A percentile compares a stretch with the other conserved stretches of the same genome.
Evolutionary conservation across 2,888 invertebrate genomes (phyloP).

Genomic region (Dexiosoma caninum): DNA sequence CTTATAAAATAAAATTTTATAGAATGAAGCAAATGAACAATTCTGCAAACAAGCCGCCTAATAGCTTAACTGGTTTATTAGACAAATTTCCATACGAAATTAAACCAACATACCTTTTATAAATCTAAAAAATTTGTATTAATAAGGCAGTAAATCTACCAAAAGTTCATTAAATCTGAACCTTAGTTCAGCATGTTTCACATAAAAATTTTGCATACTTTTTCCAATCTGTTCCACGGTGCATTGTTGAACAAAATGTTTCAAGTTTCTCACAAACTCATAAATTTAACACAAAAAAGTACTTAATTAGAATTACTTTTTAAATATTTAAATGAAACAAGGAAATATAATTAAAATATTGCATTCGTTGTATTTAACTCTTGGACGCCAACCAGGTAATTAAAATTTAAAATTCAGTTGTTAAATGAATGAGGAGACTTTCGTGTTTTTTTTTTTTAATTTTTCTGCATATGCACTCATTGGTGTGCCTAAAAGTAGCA

Average conservation of each 20-base stretch:
- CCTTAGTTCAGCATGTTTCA: no score
- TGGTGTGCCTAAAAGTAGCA: background rate
- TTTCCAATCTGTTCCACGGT: background rate
- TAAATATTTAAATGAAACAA: constrained; percentile 41
- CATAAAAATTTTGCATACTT: no score
- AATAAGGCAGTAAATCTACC: no score
- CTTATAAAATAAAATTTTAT: no score
- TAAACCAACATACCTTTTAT: no score
- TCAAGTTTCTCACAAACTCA: background rate
- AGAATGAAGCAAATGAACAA: no score
- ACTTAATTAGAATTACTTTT: constrained; percentile 28
- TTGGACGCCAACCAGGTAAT: background rate
- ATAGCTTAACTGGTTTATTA: no score
- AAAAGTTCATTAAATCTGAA: no score
- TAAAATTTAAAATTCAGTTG: constrained; percentile 15
- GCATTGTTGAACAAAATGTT: background rate
- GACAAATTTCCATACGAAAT: no score
- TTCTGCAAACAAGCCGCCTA: no score
- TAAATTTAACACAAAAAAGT: background rate
- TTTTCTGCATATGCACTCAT: background rate
- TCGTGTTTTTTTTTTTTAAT: background rate
- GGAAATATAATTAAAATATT: constrained; percentile 35
- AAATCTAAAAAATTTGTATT: no score
- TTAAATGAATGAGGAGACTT: background rate
- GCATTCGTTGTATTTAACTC: background rate